phyloP scores from a whole-genome alignment of 2,888 invertebrate genomes.

The Podabrus alpinus region DNA sequence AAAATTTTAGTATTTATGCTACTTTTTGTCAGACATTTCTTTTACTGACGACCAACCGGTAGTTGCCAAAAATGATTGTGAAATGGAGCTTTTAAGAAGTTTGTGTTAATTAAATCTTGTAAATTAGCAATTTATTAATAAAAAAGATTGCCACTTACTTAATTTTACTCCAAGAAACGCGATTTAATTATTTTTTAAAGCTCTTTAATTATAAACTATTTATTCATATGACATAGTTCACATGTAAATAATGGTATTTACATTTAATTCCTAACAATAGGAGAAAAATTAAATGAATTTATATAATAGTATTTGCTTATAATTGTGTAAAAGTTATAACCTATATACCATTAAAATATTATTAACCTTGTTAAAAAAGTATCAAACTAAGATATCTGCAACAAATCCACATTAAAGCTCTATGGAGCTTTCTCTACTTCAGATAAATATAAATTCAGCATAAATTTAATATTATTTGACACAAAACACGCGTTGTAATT shows the following conservation, averaged over 20 bases:
- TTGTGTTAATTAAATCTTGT: background rate
- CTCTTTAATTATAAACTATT: background rate
- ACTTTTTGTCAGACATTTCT: too few relatives aligned
- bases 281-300: background rate
- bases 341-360: background rate
- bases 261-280: background rate
- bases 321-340: background rate
- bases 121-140: background rate
- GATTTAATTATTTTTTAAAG: background rate
- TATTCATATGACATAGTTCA: background rate
- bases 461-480: conserved; percentile 32
- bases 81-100: background rate
- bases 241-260: background rate
- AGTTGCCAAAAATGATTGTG: background rate
- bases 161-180: background rate
- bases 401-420: background rate
- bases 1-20: too few relatives aligned
- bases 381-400: background rate
- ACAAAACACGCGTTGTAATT: conserved; percentile 39
- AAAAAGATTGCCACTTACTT: background rate
- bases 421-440: background rate
- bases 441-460: conserved; percentile 17
- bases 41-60: too few relatives aligned
- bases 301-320: background rate
- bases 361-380: background rate